Base-by-base conservation (phyloP, 2,888 invertebrate species). In the Drosophila tanythrix region DNA sequence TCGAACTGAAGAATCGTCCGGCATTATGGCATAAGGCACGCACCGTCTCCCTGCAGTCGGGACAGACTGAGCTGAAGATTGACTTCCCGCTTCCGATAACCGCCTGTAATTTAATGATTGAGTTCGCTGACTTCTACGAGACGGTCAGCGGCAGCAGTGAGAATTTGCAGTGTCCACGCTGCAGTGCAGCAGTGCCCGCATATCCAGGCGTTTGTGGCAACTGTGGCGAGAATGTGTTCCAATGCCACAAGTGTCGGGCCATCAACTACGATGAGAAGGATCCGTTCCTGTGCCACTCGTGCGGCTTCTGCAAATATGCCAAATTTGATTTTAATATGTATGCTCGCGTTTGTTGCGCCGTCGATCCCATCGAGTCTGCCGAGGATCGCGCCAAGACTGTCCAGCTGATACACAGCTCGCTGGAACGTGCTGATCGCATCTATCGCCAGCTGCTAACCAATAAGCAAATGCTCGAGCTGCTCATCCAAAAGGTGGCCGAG, bases 221-320 rank as follows among this genome's bases (percentile, higher is more conserved):
- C 75, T 93, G 93, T 66, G 99, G 99, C 0, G 99, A 99, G 93
- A 99, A 99, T 93, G 99, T 99, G 0, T 99, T 98, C 94, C 99
- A 99, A 91, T 99, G 99, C 90, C 99, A 99, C 94, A 99, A 99
- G 94, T 99, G 99, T 91, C 96, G 98, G 31, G 98, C 99, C 0
- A 99, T 99, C 85, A 99, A 99, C 94, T 99, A 99, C 93, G 99
- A 99, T 93, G 99, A 99, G 93, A 98, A 99, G 92, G 99, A 99
- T 94, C 99, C 99, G 0, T 99, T 99, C 95, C 94, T 99, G 31
- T 99, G 99, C 92, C 99, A 99, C 93, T 97, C 99, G 6, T 99
- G 99, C 93, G 99, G 99, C 1, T 99, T 98, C 94, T 99, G 99
- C 94, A 99, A 99, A 94, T 99, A 99, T 93, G 99, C 99, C 40